Conservation (phyloP, 2,888 invertebrate genomes). For the Eumerus sabulonum region DNA sequence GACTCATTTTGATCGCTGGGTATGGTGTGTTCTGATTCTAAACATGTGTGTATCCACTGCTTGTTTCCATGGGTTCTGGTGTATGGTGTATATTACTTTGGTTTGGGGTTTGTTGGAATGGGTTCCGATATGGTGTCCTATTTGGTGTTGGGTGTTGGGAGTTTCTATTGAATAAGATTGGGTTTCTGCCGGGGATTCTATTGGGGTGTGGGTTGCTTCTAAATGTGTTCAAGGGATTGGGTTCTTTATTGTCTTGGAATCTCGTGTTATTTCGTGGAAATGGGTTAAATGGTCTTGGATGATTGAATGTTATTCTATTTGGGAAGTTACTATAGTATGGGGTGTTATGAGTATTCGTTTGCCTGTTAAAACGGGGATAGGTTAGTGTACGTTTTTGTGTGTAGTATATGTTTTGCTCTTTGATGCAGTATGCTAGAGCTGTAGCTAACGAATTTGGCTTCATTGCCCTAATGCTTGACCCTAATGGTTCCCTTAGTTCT, state of each 20-base stretch:
- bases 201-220: not conserved
- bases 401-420: slow-evolving; percentile 2
- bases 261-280: not conserved
- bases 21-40: not conserved
- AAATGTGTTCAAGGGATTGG: not conserved
- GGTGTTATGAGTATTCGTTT: too few species aligned
- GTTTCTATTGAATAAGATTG: not conserved
- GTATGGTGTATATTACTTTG: slow-evolving; percentile 2
- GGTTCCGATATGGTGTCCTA: too few species aligned
- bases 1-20: not conserved
- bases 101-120: not conserved
- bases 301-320: not conserved
- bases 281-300: not conserved
- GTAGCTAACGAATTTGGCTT: not conserved
- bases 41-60: slow-evolving; percentile 13
- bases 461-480: not conserved
- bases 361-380: not conserved
- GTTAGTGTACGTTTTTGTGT: not conserved
- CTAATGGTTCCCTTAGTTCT: not conserved
- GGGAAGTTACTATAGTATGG: too few species aligned
- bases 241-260: not conserved
- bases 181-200: not conserved
- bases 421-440: slow-evolving; percentile 1
- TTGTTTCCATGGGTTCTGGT: slow-evolving; percentile 32
- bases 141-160: not conserved